Evolutionary conservation across 2,113 vertebrate genomes (phyloP).

Genomic region (Heloderma charlesbogerti): DNA sequence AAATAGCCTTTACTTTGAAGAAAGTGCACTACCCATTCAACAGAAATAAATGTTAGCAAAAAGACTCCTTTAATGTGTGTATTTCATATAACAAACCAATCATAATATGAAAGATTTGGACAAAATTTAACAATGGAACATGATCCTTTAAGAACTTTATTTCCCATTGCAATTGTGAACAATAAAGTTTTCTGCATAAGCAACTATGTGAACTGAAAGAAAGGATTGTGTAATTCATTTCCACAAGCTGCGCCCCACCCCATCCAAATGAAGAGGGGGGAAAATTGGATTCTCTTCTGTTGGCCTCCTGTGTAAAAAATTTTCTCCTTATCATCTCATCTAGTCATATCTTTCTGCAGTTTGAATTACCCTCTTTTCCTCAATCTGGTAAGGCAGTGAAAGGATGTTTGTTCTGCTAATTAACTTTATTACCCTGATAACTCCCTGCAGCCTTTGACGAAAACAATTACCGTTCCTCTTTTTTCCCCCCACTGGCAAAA

Average conservation of each 20-base stretch:
- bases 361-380: slow-evolving; percentile 90
- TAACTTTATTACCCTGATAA: slow-evolving; percentile 99
- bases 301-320: slow-evolving; percentile 83
- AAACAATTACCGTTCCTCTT: slow-evolving; percentile 96
- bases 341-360: slow-evolving; percentile 86
- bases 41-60: slow-evolving; percentile 56
- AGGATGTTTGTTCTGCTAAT: slow-evolving; percentile 99
- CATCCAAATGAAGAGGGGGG: slow-evolving; percentile 70
- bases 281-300: slow-evolving; percentile 80
- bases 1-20: slow-evolving; percentile 63
- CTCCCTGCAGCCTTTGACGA: slow-evolving; percentile 98
- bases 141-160: slow-evolving; percentile 65
- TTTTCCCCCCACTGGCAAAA: slow-evolving; percentile 74
- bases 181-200: slow-evolving; percentile 70
- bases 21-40: slow-evolving; percentile 60
- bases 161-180: slow-evolving; percentile 71
- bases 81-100: slow-evolving; percentile 70
- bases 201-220: slow-evolving; percentile 71
- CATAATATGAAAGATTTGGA: slow-evolving; percentile 57
- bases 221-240: slow-evolving; percentile 68
- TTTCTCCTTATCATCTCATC: slow-evolving; percentile 85
- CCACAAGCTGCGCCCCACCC: slow-evolving; percentile 56
- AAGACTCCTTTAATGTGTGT: slow-evolving; percentile 61
- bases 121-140: slow-evolving; percentile 58
- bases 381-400: slow-evolving; percentile 87